A percentile compares a stretch with the other conserved stretches of the same genome.
Conservation (phyloP, 2,797 vertebrate species). For the Falco novaeseelandiae region DNA sequence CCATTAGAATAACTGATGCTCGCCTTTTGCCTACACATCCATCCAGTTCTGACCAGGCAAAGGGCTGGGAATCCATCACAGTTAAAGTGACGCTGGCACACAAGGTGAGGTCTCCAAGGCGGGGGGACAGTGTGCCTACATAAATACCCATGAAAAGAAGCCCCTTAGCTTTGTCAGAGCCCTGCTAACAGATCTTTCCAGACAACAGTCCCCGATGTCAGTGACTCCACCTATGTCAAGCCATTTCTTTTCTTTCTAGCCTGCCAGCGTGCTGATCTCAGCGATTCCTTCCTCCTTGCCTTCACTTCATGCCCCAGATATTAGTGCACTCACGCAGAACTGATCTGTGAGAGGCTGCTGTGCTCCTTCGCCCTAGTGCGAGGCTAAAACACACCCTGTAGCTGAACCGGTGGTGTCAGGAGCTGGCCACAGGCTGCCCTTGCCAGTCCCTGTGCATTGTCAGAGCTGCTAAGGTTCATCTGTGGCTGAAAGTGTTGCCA, state of each 20-base stretch:
- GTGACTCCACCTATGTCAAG: background rate
- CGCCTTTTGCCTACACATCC: background rate
- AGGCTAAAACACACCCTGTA: background rate
- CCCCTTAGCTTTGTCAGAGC: background rate
- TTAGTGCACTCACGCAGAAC: accelerated
- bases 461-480: background rate
- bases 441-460: background rate
- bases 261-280: background rate
- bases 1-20: background rate
- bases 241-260: background rate
- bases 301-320: background rate
- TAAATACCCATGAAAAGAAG: background rate
- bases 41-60: background rate
- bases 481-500: background rate
- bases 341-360: background rate
- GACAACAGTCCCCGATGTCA: background rate
- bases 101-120: background rate
- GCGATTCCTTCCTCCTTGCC: background rate
- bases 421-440: background rate
- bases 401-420: background rate
- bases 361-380: background rate
- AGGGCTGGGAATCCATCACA: background rate
- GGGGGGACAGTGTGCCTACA: background rate
- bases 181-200: background rate
- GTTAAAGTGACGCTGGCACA: background rate